Evolutionary conservation across 2,113 vertebrate species (phyloP).

Genomic region (Sakesphorus luctuosus): DNA sequence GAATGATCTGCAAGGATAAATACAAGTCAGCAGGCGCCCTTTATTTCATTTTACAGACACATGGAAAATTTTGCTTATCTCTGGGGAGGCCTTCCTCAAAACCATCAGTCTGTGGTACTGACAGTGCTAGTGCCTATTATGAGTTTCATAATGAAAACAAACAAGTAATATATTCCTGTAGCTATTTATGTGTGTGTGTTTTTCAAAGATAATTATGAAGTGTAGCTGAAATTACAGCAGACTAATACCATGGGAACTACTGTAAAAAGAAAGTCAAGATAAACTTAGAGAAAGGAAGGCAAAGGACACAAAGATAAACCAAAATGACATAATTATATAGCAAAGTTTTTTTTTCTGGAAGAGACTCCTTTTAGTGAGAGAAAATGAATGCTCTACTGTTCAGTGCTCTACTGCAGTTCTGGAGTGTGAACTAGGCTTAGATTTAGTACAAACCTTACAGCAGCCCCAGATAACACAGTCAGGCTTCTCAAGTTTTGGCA

Average conservation of each 20-base stretch:
- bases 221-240: not conserved
- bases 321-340: not conserved
- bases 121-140: not conserved
- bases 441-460: not conserved
- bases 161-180: slow-evolving; percentile 15
- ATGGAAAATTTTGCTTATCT: slow-evolving; percentile 51
- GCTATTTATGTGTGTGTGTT: slow-evolving; percentile 7
- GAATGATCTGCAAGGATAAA: not conserved
- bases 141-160: slow-evolving; percentile 29
- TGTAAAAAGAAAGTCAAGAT: slow-evolving; percentile 25
- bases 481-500: not conserved
- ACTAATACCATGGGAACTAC: not conserved
- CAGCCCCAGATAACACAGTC: not conserved
- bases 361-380: not conserved
- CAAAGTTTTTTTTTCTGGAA: not conserved
- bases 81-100: slow-evolving; percentile 19
- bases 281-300: slow-evolving; percentile 42
- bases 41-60: not conserved
- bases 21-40: not conserved
- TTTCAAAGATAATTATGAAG: slow-evolving; percentile 50
- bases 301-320: slow-evolving; percentile 14
- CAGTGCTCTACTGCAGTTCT: not conserved
- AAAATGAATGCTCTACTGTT: not conserved
- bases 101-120: not conserved
- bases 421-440: not conserved